phyloP scores from a whole-genome alignment of 1,140 invertebrate species.

The Periplaneta americana region DNA sequence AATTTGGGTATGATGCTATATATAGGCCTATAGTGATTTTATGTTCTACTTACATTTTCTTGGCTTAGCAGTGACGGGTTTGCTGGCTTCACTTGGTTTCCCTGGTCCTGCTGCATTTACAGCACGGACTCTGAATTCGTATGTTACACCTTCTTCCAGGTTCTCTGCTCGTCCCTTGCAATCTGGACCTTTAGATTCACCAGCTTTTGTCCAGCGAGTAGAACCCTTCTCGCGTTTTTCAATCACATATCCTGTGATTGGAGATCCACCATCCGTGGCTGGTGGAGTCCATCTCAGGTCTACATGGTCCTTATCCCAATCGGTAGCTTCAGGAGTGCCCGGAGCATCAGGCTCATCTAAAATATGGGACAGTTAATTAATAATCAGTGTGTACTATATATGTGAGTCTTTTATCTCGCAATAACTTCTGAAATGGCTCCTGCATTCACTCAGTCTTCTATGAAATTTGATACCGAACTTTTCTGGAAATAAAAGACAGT shows the following conservation, averaged over 20 bases:
- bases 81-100: constrained; percentile 64
- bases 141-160: constrained; percentile 79
- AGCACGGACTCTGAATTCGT: constrained; percentile 84
- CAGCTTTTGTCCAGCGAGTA: constrained; percentile 80
- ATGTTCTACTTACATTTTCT: constrained; percentile 68
- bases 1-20: no score
- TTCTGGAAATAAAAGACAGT: no score
- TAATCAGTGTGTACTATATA: no score
- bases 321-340: constrained; percentile 78
- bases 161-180: constrained; percentile 73
- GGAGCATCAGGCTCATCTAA: constrained; percentile 86
- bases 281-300: constrained; percentile 86
- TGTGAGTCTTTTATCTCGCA: no score
- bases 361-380: constrained; percentile 9
- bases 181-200: constrained; percentile 69
- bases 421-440: no score
- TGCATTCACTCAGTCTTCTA: no score
- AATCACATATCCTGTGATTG: constrained; percentile 88
- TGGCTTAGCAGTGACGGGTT: constrained; percentile 73
- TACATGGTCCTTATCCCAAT: constrained; percentile 94
- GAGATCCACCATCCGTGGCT: constrained; percentile 83
- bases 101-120: constrained; percentile 74
- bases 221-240: constrained; percentile 90
- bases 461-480: no score
- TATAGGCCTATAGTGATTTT: constrained; percentile 26